Base-by-base conservation (phyloP, 2,797 vertebrate genomes). In the Hoplostethus mediterraneus region DNA sequence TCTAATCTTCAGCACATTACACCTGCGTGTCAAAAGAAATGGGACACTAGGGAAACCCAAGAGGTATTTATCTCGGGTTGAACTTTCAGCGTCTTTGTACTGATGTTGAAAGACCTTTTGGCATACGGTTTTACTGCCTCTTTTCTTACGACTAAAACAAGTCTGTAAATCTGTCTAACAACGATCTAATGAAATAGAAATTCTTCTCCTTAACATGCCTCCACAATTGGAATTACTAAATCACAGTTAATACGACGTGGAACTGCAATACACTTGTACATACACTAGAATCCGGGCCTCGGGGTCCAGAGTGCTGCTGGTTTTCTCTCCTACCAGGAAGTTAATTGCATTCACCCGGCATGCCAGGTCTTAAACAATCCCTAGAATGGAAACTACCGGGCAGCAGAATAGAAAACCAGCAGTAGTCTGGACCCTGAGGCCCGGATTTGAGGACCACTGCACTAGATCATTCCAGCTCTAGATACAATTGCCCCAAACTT, bases 161-260 rank as follows among this genome's bases (percentile, higher is more conserved):
- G n/a, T 49, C 57, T 36, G 12, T 63, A 71, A 68, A 71, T 82
- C n/a, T 51, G 56, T 31, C 53, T 4, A 4, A 30, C 33, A 28
- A 6, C 8, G 17, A 44, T 5, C 13, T 8, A 36, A 48, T 14
- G 21, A 40, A 28, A 68, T 42, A 59, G 28, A 52, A 65, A 73
- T 56, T 28, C 30, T 31, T 54, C 52, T 54, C 47, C 10, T 10
- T 33, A 55, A 55, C 28, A 33, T 7, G 28, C 12, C 16, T 17
- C 52, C 14, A 8, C 30, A 45, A 65, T 57, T 45, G 28, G n/a
- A 45, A 51, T 47, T 13, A 53, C n/a, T 53, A 59, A 63, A 68
- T 68, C 59, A 49, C 48, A 51, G 33, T 3, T 47, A 67, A 60
- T n/a, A 42, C 30, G 16, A 52, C 28, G 31, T 1, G 16, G 42